Conservation (phyloP, 2,888 invertebrate species). For the Nomada fucata region DNA sequence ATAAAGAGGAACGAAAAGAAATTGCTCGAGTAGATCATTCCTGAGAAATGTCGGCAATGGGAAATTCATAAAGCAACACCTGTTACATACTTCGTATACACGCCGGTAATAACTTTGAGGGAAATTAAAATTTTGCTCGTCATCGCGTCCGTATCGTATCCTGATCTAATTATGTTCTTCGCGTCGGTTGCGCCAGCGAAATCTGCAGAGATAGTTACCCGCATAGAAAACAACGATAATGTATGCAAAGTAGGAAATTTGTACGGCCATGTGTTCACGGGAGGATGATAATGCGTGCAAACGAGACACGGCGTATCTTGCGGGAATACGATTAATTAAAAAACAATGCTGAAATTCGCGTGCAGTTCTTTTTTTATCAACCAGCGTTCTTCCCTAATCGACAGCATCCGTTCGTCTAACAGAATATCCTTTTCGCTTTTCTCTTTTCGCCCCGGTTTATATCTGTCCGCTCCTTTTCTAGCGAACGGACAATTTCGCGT, state of each 20-base stretch:
- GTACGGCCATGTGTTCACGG: background rate
- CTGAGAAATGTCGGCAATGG: too few species aligned
- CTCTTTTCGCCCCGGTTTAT: background rate
- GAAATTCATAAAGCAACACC: too few species aligned
- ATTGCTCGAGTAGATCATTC: too few species aligned
- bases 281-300: background rate
- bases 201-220: background rate
- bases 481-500: too few species aligned
- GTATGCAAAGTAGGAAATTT: constrained; percentile 6
- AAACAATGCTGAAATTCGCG: background rate
- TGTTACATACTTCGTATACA: too few species aligned
- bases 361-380: background rate
- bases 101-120: too few species aligned
- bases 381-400: background rate
- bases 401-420: too few species aligned
- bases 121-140: background rate
- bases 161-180: background rate
- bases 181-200: background rate
- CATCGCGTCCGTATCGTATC: background rate
- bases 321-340: constrained; percentile 26
- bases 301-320: background rate
- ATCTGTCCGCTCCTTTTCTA: background rate
- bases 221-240: constrained; percentile 1
- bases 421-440: background rate
- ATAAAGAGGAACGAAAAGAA: too few species aligned